These are phyloP conservation scores for Microvelia longipes DNA, from an alignment of 1,140 invertebrate species.

Conservation along the genomic window DNA sequence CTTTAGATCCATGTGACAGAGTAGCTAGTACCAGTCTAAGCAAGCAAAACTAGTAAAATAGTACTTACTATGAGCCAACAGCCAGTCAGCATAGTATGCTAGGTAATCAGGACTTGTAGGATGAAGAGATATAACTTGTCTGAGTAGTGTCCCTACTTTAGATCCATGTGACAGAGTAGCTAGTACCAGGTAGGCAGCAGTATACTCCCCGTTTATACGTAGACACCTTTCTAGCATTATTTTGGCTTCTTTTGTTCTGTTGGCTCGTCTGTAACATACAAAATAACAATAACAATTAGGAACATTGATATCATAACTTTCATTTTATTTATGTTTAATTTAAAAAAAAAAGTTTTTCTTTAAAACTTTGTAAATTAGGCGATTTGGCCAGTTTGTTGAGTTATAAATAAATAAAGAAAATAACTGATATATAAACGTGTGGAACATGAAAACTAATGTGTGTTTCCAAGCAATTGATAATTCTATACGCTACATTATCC, in stretches of 20 bases:
- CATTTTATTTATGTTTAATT: too few species aligned
- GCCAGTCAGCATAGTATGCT: constrained; percentile 48
- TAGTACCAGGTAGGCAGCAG: constrained; percentile 48
- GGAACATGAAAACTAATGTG: too few species aligned
- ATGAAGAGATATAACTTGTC: constrained; percentile 42
- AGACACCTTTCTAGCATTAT: constrained; percentile 51
- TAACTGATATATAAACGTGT: too few species aligned
- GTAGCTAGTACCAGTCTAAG: constrained; percentile 34
- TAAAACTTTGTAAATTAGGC: too few species aligned
- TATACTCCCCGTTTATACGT: constrained; percentile 43
- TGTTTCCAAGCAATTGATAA: too few species aligned
- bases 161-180: constrained; percentile 23
- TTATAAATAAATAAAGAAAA: too few species aligned
- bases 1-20: constrained; percentile 15
- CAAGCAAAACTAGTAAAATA: too few species aligned
- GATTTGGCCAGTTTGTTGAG: too few species aligned
- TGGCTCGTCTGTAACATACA: constrained; percentile 39
- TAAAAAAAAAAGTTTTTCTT: too few species aligned
- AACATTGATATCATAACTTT: too few species aligned
- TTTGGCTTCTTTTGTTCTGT: constrained; percentile 44
- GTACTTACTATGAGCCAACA: constrained; percentile 41
- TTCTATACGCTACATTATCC: too few species aligned
- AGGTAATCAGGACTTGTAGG: constrained; percentile 49
- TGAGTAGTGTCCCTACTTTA: constrained; percentile 33
- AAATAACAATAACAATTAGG: too few species aligned